Evolutionary conservation across 2,888 invertebrate genomes (phyloP), one percentile per base, ranked within the genome.

Genomic region (Cephus rjabovi): DNA sequence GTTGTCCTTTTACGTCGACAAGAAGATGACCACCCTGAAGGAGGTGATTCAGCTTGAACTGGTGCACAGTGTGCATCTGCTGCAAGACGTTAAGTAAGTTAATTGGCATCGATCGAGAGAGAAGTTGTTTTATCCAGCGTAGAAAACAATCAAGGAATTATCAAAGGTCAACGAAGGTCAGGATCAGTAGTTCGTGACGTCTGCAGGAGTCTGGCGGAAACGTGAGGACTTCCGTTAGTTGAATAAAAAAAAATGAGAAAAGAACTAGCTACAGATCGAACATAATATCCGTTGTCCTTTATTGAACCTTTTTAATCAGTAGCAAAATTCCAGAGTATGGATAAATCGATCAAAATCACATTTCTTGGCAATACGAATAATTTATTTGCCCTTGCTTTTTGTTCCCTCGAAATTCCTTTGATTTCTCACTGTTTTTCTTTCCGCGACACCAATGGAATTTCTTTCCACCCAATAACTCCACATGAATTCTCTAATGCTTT

Each of bases 1-100:
- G 87, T 92, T 97, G 37, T 93, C 94, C 82, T 96, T 96, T 87
- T 96, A 95, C 86, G 92, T 94, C 9, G 97, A 97, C 87, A 95
- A 95, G 83, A 94, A 94, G 77, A 95, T 95, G 91, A 93, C 94
- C 69, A 92, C 94, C 69, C 89, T 95, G 34, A 96, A 96, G 88
- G 96, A 97, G 91, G 92, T 94, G 34, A 94, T 96, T 87, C 92
- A 94, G 9, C 92, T 96, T 82, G 95, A 96, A 76, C 93, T 93
- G 82, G 93, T 95, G 76, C 92, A 94, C 78, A 95, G 95, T 81
- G 88, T 95, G 80, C 95, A 95, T 90, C 93, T 95, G 77, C 92
- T 95, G 35, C 92, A 91, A 89, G 83, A 92, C 90, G 85, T 89
- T 91, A 91, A 88, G 93, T 84, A 86, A 94, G 84, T 97, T 96